phyloP scores from a whole-genome alignment of 2,113 vertebrate genomes.

The Archilochus colubris region DNA sequence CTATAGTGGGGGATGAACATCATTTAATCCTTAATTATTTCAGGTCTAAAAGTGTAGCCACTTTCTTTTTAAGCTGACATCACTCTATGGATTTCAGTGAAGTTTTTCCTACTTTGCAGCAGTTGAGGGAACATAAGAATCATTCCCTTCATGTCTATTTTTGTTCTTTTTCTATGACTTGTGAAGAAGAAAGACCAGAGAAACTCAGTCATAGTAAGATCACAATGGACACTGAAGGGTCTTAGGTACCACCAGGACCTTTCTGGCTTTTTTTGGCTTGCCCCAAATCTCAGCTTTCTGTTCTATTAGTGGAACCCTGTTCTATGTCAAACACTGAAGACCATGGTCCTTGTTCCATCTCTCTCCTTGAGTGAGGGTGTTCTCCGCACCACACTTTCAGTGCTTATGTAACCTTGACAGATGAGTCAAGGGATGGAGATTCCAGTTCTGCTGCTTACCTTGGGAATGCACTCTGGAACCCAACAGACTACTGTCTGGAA shows the following conservation, averaged over 20 bases:
- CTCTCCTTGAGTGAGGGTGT: accelerated
- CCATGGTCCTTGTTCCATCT: accelerated
- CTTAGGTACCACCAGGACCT: not conserved
- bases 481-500: slow-evolving; percentile 49
- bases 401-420: not conserved
- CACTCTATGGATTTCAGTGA: not conserved
- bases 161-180: not conserved
- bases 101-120: not conserved
- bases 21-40: not conserved
- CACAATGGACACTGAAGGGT: not conserved
- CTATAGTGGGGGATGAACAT: not conserved
- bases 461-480: slow-evolving; percentile 32
- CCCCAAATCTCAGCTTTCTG: not conserved
- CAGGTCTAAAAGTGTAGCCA: not conserved
- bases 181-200: not conserved
- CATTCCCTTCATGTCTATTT: not conserved
- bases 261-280: not conserved
- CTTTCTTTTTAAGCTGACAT: not conserved
- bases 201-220: not conserved
- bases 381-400: not conserved
- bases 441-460: slow-evolving; percentile 58
- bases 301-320: not conserved
- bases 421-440: slow-evolving; percentile 21
- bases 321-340: not conserved
- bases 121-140: not conserved